Evolutionary conservation across 2,113 vertebrate genomes (phyloP).

Genomic region (Daphoenositta chrysoptera): DNA sequence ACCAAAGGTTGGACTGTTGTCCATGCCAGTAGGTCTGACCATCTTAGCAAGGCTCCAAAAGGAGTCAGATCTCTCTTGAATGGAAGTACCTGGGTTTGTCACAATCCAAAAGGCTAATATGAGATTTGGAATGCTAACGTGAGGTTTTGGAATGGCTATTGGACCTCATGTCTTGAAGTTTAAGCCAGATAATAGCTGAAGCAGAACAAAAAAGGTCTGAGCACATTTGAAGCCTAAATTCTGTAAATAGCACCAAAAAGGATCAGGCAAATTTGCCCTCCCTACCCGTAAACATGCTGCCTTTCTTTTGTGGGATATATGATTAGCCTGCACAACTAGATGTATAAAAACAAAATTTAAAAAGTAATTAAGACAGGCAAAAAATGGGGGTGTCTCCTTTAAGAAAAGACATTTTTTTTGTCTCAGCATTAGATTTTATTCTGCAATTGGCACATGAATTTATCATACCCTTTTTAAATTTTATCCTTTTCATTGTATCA

Average conservation of each 20-base stretch:
- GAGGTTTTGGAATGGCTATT: not conserved
- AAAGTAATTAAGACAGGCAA: not conserved
- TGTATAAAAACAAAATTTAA: not conserved
- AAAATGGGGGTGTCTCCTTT: not conserved
- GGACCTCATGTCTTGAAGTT: not conserved
- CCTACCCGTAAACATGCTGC: not conserved
- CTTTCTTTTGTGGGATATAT: not conserved
- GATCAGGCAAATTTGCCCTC: not conserved
- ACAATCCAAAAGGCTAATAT: not conserved
- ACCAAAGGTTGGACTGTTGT: not conserved
- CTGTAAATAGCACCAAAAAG: not conserved
- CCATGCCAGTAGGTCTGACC: not conserved
- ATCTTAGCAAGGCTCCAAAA: not conserved
- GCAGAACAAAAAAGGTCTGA: not conserved
- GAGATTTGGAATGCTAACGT: not conserved
- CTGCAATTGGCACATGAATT: not conserved
- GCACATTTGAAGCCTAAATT: not conserved
- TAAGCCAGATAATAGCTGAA: not conserved
- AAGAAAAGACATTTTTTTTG: not conserved
- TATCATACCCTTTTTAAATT: not conserved
- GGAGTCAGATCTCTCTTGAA: not conserved
- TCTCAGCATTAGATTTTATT: not conserved
- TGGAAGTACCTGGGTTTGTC: not conserved
- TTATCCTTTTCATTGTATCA: not conserved
- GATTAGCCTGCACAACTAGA: not conserved